Conservation (phyloP, 2,113 vertebrate genomes). For the Pseudopodoces humilis region DNA sequence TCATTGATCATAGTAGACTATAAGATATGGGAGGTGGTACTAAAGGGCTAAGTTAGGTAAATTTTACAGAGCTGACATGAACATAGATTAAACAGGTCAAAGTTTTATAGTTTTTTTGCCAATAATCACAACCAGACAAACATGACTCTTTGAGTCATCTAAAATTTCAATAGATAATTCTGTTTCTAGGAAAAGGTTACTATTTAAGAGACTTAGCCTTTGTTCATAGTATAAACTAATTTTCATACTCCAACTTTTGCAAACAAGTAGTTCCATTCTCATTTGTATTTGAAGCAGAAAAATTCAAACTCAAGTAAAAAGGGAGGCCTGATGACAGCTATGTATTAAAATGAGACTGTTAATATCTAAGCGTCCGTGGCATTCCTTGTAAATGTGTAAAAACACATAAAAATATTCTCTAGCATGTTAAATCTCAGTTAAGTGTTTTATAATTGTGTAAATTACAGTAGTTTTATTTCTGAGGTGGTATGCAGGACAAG, state of each 20-base stretch:
- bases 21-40: neutral
- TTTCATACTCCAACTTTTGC: neutral
- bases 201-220: neutral
- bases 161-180: neutral
- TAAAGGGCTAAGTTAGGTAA: neutral
- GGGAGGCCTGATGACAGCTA: neutral
- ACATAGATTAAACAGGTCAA: neutral
- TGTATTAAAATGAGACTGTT: neutral
- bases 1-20: neutral
- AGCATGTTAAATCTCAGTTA: neutral
- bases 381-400: constrained; percentile 6
- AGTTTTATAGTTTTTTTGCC: neutral
- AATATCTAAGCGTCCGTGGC: neutral
- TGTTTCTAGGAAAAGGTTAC: neutral
- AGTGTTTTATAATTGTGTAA: neutral
- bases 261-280: neutral
- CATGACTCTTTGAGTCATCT: neutral
- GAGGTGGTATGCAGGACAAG: neutral
- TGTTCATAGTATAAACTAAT: neutral
- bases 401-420: neutral
- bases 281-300: neutral
- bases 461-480: neutral
- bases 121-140: neutral
- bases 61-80: neutral
- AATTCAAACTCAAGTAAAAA: neutral